phyloP scores from a whole-genome alignment of 2,797 vertebrate species.

The Sebastiscus tertius region DNA sequence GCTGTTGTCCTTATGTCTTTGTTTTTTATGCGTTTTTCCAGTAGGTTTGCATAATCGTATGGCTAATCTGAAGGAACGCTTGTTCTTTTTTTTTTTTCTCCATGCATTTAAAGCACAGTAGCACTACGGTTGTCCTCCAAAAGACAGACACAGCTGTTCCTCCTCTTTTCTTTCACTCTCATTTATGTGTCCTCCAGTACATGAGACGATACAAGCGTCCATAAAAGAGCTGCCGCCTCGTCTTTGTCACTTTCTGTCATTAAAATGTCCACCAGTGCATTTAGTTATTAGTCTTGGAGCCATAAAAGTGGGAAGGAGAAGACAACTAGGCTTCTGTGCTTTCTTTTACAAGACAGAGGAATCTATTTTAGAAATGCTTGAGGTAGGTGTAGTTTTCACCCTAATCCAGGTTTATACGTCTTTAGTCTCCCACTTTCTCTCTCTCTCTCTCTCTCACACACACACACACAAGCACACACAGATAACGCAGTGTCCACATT shows the following conservation, averaged over 20 bases:
- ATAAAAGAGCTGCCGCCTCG: conserved; percentile 32
- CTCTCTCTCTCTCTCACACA: background rate
- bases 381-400: background rate
- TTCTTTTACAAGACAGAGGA: background rate
- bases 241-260: conserved; percentile 42
- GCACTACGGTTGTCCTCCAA: background rate
- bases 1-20: conserved; percentile 30
- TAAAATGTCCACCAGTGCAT: conserved; percentile 31
- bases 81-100: background rate
- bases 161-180: conserved; percentile 5
- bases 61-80: conserved; percentile 1
- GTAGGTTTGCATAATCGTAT: conserved; percentile 5
- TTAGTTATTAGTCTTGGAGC: conserved; percentile 8
- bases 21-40: conserved; percentile 21
- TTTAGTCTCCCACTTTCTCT: background rate
- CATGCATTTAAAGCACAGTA: background rate
- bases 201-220: background rate
- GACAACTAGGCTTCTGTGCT: conserved; percentile 22
- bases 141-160: conserved; percentile 9
- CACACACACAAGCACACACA: background rate
- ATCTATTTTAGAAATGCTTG: conserved; percentile 25
- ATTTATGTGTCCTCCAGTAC: conserved; percentile 10
- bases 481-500: conserved; percentile 8
- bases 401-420: conserved; percentile 1
- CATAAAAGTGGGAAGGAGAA: conserved; percentile 11